Percentiles rank a stretch among this genome's conserved stretches.
Evolutionary conservation across 2,797 vertebrate species (phyloP).

Genomic region (Kryptopterus vitreolus): DNA sequence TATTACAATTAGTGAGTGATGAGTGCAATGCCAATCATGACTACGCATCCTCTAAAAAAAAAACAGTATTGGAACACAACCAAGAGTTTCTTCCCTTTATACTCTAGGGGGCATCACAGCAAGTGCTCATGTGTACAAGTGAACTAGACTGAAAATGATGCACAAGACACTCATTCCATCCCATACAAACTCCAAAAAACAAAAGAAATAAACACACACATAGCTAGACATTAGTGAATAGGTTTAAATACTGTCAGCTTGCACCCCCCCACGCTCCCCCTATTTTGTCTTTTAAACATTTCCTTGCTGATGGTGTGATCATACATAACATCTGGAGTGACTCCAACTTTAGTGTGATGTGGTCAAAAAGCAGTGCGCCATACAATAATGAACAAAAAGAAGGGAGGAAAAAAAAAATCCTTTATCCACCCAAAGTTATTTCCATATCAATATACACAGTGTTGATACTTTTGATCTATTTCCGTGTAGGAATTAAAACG

Average conservation of each 20-base stretch:
- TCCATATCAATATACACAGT: constrained; percentile 52
- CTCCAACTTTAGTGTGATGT: constrained; percentile 37
- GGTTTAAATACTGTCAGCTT: constrained; percentile 52
- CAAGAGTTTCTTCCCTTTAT: background rate
- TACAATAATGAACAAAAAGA: constrained; percentile 19
- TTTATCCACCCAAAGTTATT: constrained; percentile 46
- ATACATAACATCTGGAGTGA: constrained; percentile 30
- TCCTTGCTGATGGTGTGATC: constrained; percentile 41
- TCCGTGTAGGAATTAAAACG: constrained; percentile 33
- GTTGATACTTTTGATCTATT: background rate
- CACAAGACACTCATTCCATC: background rate
- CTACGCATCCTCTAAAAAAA: no score
- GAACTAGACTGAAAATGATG: background rate
- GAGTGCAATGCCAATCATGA: no score
- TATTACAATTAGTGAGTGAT: no score
- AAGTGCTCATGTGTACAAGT: background rate
- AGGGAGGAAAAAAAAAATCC: constrained; percentile 48
- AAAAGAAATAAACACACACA: constrained; percentile 5
- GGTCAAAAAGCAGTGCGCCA: constrained; percentile 45
- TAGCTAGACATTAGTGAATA: constrained; percentile 29
- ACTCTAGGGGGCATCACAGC: no score
- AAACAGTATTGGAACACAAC: background rate
- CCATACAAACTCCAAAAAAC: background rate
- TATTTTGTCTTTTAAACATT: background rate
- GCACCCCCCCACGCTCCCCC: background rate